These are phyloP conservation scores for Chalcis sispes DNA, from an alignment of 2,888 invertebrate species.

Conservation along the genomic window DNA sequence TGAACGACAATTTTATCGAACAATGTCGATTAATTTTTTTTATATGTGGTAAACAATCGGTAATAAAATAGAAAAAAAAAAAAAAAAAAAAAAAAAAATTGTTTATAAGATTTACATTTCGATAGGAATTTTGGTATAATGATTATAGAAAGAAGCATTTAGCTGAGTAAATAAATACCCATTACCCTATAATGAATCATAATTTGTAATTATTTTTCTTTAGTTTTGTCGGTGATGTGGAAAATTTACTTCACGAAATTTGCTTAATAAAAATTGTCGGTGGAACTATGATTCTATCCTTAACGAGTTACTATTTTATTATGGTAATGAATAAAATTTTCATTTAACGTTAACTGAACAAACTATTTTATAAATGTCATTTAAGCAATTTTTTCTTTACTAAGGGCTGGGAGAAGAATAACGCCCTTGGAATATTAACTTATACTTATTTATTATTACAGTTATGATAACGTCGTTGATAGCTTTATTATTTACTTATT, in stretches of 20 bases:
- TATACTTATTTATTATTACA: no score
- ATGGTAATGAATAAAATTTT: slow-evolving; percentile 46
- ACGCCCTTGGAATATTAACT: slow-evolving; percentile 43
- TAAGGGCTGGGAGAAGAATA: slow-evolving; percentile 50
- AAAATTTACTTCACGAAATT: slow-evolving; percentile 54
- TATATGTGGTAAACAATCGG: no score
- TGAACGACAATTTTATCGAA: no score
- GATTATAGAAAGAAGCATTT: no score
- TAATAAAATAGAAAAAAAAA: no score
- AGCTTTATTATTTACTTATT: slow-evolving; percentile 57
- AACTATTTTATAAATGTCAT: slow-evolving; percentile 50
- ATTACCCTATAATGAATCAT: no score
- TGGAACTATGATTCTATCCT: slow-evolving; percentile 56
- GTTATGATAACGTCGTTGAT: slow-evolving; percentile 43
- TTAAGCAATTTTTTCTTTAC: slow-evolving; percentile 27
- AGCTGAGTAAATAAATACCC: no score
- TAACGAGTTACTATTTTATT: slow-evolving; percentile 58
- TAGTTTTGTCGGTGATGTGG: slow-evolving; percentile 50
- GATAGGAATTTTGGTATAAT: no score
- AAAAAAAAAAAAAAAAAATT: no score
- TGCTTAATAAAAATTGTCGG: slow-evolving; percentile 59
- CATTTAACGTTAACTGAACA: not conserved
- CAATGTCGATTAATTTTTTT: no score
- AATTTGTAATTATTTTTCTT: no score
- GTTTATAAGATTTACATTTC: no score